Conservation (phyloP, 2,888 invertebrate genomes). For the Amphimallon solstitiale region DNA sequence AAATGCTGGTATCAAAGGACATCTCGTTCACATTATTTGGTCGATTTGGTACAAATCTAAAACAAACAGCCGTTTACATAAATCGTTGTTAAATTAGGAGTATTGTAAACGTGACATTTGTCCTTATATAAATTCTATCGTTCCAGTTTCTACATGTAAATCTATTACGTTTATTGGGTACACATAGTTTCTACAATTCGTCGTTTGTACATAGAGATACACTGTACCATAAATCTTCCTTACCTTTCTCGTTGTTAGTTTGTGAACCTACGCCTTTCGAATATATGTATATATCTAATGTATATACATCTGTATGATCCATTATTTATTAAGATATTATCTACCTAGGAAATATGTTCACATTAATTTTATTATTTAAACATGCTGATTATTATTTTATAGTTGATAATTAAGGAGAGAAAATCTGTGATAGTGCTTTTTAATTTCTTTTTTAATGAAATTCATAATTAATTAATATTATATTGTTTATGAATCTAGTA, state of each 20-base stretch:
- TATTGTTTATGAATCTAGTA: too few species aligned
- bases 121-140: constrained; percentile 34
- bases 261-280: too few species aligned
- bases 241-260: neutral
- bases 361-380: too few species aligned
- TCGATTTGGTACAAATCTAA: neutral
- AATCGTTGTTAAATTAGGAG: constrained; percentile 31
- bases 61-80: constrained; percentile 23
- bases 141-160: constrained; percentile 30
- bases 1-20: neutral
- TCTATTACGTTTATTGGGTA: constrained; percentile 23
- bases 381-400: too few species aligned
- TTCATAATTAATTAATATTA: too few species aligned
- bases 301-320: neutral
- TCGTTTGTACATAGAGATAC: neutral
- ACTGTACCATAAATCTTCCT: constrained; percentile 4
- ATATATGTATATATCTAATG: neutral
- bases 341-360: too few species aligned
- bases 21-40: neutral
- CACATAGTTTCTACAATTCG: constrained; percentile 15
- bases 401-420: too few species aligned
- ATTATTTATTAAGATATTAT: too few species aligned
- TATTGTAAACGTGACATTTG: constrained; percentile 31
- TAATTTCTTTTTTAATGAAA: too few species aligned
- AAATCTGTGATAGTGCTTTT: too few species aligned